Base-by-base conservation (phyloP, 1,140 invertebrate species). In the Asbolus verrucosus region DNA sequence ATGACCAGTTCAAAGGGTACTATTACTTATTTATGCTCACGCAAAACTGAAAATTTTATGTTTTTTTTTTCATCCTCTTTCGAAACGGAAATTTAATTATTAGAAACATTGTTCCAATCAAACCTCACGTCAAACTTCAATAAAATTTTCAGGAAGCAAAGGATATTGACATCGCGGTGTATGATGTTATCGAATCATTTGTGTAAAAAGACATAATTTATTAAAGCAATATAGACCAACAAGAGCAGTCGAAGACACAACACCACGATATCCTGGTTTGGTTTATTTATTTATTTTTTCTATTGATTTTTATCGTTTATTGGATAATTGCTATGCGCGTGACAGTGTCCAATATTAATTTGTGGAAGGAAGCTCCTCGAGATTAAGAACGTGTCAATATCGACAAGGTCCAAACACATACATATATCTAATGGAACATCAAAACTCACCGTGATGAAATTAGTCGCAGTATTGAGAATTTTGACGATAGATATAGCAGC, bases 391-490 rank as follows among this genome's bases (percentile, higher is more conserved):
- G n/a, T 62, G 15, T 63, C 16, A 16, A 39, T 63, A 63, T 38
- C 19, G 16, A 16, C n/a, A 21, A 63, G 14, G 18, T 31, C 15
- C 18, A 62, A 13, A 24, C 8, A 19, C 6, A 14, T 5, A 61
- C 21, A n/a, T n/a, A n/a, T n/a, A n/a, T n/a, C n/a, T n/a, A 31
- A 24, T n/a, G 9, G 18, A 39, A 63, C 21, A 39, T 41, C 16
- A 21, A 27, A 63, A 63, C 61, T 63, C 39, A 63, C 61, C 61
- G 18, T 2, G n/a, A 59, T 3, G 41, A n/a, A n/a, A n/a, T n/a
- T n/a, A n/a, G n/a, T n/a, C n/a, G 6, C 33, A 14, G 1, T 54
- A 54, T 18, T 41, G 61, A 38, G 39, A 63, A 41, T 38, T 63
- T 63, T 54, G 46, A 31, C 18, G 46, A 30, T 24, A 54, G 46